Evolutionary conservation across 2,888 invertebrate genomes (phyloP).

Genomic region (Caenorhabditis panamensis): DNA sequence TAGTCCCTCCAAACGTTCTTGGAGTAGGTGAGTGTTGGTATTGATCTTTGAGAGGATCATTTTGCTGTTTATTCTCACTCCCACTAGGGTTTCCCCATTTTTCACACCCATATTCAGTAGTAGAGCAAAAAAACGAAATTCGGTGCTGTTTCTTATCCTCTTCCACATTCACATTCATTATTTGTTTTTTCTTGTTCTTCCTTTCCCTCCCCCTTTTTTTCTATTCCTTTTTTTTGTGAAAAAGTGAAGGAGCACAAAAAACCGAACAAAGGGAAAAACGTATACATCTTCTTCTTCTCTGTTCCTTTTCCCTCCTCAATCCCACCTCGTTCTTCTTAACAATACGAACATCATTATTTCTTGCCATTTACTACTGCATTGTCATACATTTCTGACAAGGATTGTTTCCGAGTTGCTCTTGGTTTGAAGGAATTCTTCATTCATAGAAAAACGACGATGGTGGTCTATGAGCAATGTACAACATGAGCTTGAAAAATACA

Average conservation of each 20-base stretch:
- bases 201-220: conserved; percentile 5
- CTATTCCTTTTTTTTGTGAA: conserved; percentile 8
- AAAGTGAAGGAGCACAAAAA: conserved; percentile 19
- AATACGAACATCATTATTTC: conserved; percentile 52
- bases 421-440: neutral
- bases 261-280: conserved; percentile 38
- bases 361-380: conserved; percentile 15
- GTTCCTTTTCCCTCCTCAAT: neutral
- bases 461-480: neutral
- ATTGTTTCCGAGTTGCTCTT: neutral
- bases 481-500: too few relatives aligned
- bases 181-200: conserved; percentile 27
- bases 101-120: neutral
- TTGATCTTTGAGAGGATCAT: neutral
- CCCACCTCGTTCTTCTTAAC: conserved; percentile 40
- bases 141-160: conserved; percentile 15
- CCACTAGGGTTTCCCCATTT: conserved; percentile 13
- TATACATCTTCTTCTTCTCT: conserved; percentile 29
- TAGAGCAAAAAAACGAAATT: conserved; percentile 1
- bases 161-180: conserved; percentile 20
- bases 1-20: neutral
- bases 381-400: conserved; percentile 43
- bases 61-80: neutral
- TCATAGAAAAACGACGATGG: conserved; percentile 5
- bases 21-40: neutral